Base-by-base conservation (phyloP, 2,888 invertebrate genomes). In the Fragum whitleyi region DNA sequence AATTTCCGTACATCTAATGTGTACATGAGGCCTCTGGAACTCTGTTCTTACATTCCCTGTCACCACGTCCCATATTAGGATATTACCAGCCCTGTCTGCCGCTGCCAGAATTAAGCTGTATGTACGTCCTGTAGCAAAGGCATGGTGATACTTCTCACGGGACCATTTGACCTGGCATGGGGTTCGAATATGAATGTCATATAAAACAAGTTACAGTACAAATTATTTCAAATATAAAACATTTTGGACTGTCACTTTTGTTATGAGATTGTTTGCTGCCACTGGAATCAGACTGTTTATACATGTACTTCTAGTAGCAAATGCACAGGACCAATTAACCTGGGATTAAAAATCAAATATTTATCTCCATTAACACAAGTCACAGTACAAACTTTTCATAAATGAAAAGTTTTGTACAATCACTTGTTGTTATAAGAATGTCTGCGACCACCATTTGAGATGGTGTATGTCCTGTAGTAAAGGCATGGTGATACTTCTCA, bases 401-500 rank as follows among this genome's bases (percentile, higher is more conserved):
- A n/a, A n/a, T n/a, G n/a, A n/a, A n/a, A n/a, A n/a, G n/a, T n/a
- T n/a, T n/a, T n/a, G n/a, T n/a, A n/a, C n/a, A n/a, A n/a, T n/a
- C n/a, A n/a, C n/a, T n/a, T n/a, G n/a, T n/a, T n/a, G n/a, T n/a
- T n/a, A n/a, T n/a, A n/a, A n/a, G n/a, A n/a, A n/a, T 72, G 39
- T 87, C 87, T n/a, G 83, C 85, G 3, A 76, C 47, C 0, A 83
- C 85, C 42, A 87, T 36, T 61, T 6, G 85, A 77, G 16, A 67
- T 81, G 77, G 81, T 9, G 87, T 79, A 71, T 79, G 78, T 74
- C 84, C 84, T 55, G 84, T 79, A 2, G 84, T 79, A 77, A 81
- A 81, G 36, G 81, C 76, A 79, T 84, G 84, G 62, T 84, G 81
- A 68, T 79, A 84, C 67, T 81, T 78, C 53, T 84, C 81, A 9